Percentiles rank a stretch among this genome's conserved stretches.
Conservation (phyloP, 2,113 vertebrate species). For the Triplophysa siluroides region DNA sequence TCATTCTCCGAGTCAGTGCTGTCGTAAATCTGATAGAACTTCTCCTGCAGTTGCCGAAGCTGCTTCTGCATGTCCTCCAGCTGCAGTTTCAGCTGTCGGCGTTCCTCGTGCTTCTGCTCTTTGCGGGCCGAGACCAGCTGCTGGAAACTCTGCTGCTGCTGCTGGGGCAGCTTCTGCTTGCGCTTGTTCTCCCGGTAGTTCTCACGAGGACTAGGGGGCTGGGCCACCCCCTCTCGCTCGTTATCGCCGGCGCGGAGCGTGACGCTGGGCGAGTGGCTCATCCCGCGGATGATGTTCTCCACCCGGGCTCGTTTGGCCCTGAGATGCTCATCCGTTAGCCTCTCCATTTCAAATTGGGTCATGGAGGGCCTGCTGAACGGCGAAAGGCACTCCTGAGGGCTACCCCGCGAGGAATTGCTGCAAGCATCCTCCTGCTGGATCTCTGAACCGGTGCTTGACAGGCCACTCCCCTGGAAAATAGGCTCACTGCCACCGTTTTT, state of each 20-base stretch:
- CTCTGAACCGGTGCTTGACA: conserved; percentile 97
- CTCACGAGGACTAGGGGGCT: conserved; percentile 86
- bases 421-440: conserved; percentile 96
- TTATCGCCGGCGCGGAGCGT: conserved; percentile 75
- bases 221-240: conserved; percentile 79
- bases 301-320: conserved; percentile 96
- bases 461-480: conserved; percentile 94
- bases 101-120: conserved; percentile 94
- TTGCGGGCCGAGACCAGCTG: conserved; percentile 95
- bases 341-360: conserved; percentile 94
- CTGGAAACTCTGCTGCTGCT: conserved; percentile 97
- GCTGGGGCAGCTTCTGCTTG: conserved; percentile 97
- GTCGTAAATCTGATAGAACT: conserved; percentile 99
- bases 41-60: conserved; percentile 98
- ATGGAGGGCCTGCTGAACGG: conserved; percentile 90
- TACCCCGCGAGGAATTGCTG: conserved; percentile 96
- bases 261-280: conserved; percentile 96
- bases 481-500: conserved; percentile 96
- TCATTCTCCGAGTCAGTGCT: conserved; percentile 96
- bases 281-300: conserved; percentile 98
- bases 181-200: conserved; percentile 98
- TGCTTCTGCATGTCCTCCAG: conserved; percentile 99
- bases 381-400: conserved; percentile 95
- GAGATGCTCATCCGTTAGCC: conserved; percentile 96
- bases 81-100: conserved; percentile 96